These are phyloP conservation scores for Acrobasis repandana DNA, from an alignment of 2,888 invertebrate genomes.

Conservation along the genomic window DNA sequence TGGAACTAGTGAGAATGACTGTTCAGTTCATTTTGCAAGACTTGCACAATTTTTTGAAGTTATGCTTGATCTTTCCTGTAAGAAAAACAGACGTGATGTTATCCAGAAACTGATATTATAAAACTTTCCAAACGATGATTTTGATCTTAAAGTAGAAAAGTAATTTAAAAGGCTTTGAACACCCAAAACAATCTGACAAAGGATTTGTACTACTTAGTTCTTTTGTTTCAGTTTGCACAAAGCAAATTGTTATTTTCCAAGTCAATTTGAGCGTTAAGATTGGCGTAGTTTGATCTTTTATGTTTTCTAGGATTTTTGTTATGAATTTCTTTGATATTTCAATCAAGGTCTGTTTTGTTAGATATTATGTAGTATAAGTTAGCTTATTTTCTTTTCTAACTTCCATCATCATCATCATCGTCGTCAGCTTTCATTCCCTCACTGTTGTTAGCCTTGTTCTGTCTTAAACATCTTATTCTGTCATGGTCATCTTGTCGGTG, in stretches of 20 bases:
- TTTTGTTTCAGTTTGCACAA: constrained; percentile 21
- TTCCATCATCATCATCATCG: no score
- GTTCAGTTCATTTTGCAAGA: no score
- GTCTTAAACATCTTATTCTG: no score
- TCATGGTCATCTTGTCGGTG: no score
- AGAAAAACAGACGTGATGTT: background rate
- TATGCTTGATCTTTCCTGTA: no score
- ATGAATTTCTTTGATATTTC: constrained; percentile 6
- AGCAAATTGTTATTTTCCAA: constrained; percentile 11
- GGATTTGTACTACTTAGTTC: background rate
- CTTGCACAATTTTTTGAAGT: no score
- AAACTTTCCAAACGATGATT: constrained; percentile 28
- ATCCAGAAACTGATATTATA: background rate
- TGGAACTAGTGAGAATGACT: no score
- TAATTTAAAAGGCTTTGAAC: constrained; percentile 2
- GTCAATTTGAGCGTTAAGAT: background rate
- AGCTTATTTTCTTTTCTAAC: no score
- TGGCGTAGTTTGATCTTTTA: constrained; percentile 28
- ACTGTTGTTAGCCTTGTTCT: no score
- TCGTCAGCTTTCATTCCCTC: no score
- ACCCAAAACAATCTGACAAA: constrained; percentile 13
- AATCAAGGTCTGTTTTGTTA: background rate
- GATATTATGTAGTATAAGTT: background rate
- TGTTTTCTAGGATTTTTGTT: constrained; percentile 11
- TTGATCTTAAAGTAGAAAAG: background rate